A percentile compares a stretch with the other conserved stretches of the same genome.
These are phyloP conservation scores for Rhyacophila evoluta DNA, from an alignment of 2,888 invertebrate genomes.

Conservation along the genomic window DNA sequence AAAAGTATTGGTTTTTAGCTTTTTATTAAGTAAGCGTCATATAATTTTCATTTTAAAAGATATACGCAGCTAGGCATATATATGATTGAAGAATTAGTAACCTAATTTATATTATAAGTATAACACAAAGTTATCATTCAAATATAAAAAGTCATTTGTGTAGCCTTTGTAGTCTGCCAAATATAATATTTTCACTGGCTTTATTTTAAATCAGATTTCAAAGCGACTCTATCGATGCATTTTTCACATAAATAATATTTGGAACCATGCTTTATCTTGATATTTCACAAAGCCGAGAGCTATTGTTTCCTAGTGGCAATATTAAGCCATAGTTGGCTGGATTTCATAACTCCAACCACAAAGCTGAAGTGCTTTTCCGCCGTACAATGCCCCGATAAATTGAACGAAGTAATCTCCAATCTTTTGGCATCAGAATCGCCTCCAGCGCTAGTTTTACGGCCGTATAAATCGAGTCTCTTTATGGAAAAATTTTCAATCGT, in stretches of 20 bases:
- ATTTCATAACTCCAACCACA: constrained; percentile 25
- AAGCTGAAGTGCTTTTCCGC: constrained; percentile 11
- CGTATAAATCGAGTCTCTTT: not conserved
- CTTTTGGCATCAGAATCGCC: constrained; percentile 34
- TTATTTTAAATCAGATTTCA: too few relatives aligned
- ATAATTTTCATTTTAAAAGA: too few relatives aligned
- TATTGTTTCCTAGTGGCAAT: not conserved
- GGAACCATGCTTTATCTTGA: not conserved
- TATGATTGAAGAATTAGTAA: too few relatives aligned
- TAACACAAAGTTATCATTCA: too few relatives aligned
- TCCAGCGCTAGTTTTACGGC: not conserved
- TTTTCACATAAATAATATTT: not conserved
- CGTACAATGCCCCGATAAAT: not conserved
- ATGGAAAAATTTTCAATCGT: not conserved
- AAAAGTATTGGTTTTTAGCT: too few relatives aligned
- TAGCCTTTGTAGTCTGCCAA: too few relatives aligned
- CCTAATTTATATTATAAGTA: too few relatives aligned
- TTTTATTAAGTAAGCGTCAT: too few relatives aligned
- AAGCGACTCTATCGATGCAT: not conserved
- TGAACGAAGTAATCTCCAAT: constrained; percentile 27
- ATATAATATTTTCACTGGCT: too few relatives aligned
- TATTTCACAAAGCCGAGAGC: not conserved
- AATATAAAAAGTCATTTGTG: too few relatives aligned
- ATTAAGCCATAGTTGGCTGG: constrained; percentile 15
- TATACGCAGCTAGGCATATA: too few relatives aligned